Conservation (phyloP, 1,140 invertebrate genomes). For the Medauroidea extradentata region DNA sequence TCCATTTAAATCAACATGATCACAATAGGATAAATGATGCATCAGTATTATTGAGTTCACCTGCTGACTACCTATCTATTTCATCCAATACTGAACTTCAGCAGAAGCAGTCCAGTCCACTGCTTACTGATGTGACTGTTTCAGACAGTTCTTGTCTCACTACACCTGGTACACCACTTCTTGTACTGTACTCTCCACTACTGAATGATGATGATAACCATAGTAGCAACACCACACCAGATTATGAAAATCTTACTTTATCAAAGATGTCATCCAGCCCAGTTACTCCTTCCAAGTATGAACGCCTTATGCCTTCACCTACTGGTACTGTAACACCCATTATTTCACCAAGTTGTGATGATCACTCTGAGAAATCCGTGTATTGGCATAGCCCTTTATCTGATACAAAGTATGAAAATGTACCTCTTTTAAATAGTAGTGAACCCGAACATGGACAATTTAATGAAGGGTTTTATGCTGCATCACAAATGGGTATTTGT, state of each 20-base stretch:
- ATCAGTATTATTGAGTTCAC: background rate
- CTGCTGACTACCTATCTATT: too few species aligned
- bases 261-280: conserved; percentile 1
- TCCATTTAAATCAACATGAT: conserved; percentile 8
- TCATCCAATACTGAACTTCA: background rate
- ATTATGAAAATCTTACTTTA: conserved; percentile 8
- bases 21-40: background rate
- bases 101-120: conserved; percentile 21
- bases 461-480: too few species aligned
- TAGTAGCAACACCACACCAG: conserved; percentile 8
- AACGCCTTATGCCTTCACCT: conserved; percentile 8
- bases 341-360: background rate
- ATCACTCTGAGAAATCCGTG: background rate
- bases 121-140: conserved; percentile 34
- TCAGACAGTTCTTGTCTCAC: conserved; percentile 33
- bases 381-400: too few species aligned
- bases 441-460: too few species aligned
- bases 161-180: conserved; percentile 26
- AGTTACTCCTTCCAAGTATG: conserved; percentile 3
- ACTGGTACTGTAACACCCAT: conserved; percentile 8
- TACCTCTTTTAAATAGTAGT: too few species aligned
- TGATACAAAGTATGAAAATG: too few species aligned
- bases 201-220: conserved; percentile 10
- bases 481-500: too few species aligned
- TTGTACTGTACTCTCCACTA: conserved; percentile 10